phyloP scores from a whole-genome alignment of 2,797 vertebrate species.

The Epinephelus awoara region DNA sequence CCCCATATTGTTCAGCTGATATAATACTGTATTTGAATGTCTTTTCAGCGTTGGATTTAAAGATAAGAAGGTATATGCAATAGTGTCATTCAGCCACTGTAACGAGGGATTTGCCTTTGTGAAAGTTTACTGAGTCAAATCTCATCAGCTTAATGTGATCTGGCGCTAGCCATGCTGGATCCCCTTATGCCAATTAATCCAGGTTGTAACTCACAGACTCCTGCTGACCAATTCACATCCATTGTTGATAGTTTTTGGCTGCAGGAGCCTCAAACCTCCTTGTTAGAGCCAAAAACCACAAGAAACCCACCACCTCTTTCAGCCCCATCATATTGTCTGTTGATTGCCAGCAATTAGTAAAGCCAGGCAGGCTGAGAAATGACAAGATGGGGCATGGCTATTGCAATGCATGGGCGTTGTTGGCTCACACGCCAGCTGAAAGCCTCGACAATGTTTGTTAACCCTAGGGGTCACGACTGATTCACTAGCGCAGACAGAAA shows the following conservation, averaged over 20 bases:
- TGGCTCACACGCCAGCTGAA: conserved; percentile 93
- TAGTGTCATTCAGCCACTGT: conserved; percentile 75
- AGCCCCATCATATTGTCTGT: conserved; percentile 89
- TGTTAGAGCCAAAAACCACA: conserved; percentile 88
- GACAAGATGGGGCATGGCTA: conserved; percentile 93
- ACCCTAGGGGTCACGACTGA: conserved; percentile 96
- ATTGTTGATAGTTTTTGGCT: conserved; percentile 95
- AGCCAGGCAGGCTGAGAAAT: conserved; percentile 91
- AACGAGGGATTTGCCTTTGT: conserved; percentile 81
- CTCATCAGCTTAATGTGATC: conserved; percentile 92
- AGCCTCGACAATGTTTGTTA: conserved; percentile 99
- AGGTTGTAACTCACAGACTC: conserved; percentile 93
- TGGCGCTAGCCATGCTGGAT: conserved; percentile 87
- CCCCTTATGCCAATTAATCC: conserved; percentile 95
- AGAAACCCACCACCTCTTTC: conserved; percentile 86
- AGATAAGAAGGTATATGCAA: conserved; percentile 57
- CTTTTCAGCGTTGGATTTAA: conserved; percentile 35
- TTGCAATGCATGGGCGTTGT: conserved; percentile 92
- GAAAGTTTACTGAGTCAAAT: conserved; percentile 92
- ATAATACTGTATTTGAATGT: conserved; percentile 15
- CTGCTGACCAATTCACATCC: conserved; percentile 96
- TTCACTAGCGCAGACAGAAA: conserved; percentile 97
- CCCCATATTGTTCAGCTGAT: conserved; percentile 4
- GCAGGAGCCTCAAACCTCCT: conserved; percentile 89
- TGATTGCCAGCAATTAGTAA: conserved; percentile 98